These are phyloP conservation scores for Spinus olivaceus DNA, from an alignment of 2,797 vertebrate genomes.

Conservation along the genomic window DNA sequence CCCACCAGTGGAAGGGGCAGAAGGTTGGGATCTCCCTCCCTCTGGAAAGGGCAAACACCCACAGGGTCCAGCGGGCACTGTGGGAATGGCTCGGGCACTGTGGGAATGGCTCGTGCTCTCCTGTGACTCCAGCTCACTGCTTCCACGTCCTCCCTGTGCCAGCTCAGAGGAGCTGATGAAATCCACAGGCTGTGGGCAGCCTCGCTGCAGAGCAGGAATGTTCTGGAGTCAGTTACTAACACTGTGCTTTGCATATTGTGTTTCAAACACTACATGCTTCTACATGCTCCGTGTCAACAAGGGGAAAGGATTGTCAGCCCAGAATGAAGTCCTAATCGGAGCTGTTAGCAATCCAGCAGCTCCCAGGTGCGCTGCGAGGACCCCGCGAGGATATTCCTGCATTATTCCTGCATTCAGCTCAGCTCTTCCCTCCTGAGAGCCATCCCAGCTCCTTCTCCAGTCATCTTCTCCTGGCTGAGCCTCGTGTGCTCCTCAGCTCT, in stretches of 20 bases:
- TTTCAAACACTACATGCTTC: conserved; percentile 10
- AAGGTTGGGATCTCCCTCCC: neutral
- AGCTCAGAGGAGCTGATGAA: conserved; percentile 26
- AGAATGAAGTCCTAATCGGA: neutral
- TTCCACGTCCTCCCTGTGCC: neutral
- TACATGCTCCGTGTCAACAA: conserved; percentile 1
- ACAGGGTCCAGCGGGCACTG: neutral
- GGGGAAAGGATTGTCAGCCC: neutral
- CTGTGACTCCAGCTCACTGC: neutral
- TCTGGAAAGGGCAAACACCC: neutral
- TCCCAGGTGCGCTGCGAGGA: neutral
- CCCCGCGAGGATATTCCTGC: neutral
- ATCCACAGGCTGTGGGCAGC: neutral
- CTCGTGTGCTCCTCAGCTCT: neutral
- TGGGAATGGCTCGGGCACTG: neutral
- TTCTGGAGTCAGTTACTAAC: neutral
- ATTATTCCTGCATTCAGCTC: neutral
- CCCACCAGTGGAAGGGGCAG: rapidly evolving
- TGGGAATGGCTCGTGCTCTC: neutral
- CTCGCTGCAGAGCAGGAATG: neutral
- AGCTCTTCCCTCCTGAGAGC: neutral
- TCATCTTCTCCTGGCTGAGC: neutral
- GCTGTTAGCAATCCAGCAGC: neutral
- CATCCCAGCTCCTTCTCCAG: neutral
- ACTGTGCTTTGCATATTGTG: neutral